Percentiles rank a stretch among this genome's conserved stretches.
phyloP scores from a whole-genome alignment of 2,113 vertebrate species.

The Anthoscopus minutus region DNA sequence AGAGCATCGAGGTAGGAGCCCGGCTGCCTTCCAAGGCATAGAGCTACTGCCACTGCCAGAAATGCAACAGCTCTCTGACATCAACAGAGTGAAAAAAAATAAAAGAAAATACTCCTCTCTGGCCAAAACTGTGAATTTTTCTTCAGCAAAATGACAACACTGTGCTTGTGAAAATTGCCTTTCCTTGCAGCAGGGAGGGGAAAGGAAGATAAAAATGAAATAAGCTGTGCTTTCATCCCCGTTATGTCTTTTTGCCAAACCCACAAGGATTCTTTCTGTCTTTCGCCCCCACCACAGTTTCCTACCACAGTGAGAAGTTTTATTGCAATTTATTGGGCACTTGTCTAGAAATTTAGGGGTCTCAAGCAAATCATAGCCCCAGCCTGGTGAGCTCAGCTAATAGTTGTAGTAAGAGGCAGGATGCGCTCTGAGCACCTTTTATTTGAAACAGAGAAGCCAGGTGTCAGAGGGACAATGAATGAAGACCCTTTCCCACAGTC shows the following conservation, averaged over 20 bases:
- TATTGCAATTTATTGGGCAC: not conserved
- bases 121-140: conserved; percentile 5
- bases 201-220: conserved; percentile 28
- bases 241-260: not conserved
- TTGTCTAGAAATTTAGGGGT: not conserved
- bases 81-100: not conserved
- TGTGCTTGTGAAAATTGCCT: not conserved
- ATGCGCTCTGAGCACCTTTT: not conserved
- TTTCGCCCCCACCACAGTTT: not conserved
- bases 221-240: not conserved
- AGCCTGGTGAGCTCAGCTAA: not conserved
- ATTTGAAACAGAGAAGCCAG: not conserved
- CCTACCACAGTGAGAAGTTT: not conserved
- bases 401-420: not conserved
- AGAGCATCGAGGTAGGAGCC: not conserved
- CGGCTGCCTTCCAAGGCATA: not conserved
- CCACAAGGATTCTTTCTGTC: not conserved
- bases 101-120: not conserved
- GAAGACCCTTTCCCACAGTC: not conserved
- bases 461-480: not conserved
- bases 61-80: not conserved
- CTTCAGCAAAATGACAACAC: not conserved
- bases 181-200: not conserved
- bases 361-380: not conserved
- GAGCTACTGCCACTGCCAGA: not conserved